Evolutionary conservation across 2,888 invertebrate species (phyloP).

Genomic region (Holacanthella duospinosa): DNA sequence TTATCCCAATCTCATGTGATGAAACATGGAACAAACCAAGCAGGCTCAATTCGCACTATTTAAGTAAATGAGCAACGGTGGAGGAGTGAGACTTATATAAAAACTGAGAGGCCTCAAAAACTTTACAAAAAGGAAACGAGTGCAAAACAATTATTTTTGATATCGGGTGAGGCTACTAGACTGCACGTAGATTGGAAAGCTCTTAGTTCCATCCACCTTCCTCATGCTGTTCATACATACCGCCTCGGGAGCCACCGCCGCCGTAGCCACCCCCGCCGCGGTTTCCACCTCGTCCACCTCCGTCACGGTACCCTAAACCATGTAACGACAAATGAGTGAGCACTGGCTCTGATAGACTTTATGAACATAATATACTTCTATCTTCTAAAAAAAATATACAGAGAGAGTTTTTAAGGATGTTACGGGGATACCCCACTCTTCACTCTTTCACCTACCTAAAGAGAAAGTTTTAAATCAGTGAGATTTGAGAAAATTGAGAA

Average conservation of each 20-base stretch:
- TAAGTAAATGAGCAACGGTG: no score
- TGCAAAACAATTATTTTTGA: neutral
- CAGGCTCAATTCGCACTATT: no score
- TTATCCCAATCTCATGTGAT: no score
- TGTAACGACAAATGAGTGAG: no score
- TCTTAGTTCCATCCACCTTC: slow-evolving; percentile 24
- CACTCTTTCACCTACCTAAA: slow-evolving; percentile 37
- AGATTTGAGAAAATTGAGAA: no score
- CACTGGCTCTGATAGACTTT: slow-evolving; percentile 7
- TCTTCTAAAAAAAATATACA: no score
- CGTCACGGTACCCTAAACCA: slow-evolving; percentile 18
- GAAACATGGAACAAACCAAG: no score
- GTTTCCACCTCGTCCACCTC: slow-evolving; percentile 14
- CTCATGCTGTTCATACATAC: slow-evolving; percentile 27
- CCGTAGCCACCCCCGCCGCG: slow-evolving; percentile 20
- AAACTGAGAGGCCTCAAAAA: no score
- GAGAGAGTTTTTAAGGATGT: no score
- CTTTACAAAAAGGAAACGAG: neutral
- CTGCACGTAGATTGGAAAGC: slow-evolving; percentile 12
- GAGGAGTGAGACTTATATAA: no score
- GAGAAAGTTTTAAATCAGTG: no score
- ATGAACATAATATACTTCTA: neutral
- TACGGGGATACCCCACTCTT: no score
- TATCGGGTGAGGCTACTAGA: neutral
- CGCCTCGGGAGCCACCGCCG: slow-evolving; percentile 27